Evolutionary conservation across 2,888 invertebrate species (phyloP), one percentile per base, ranked within the genome.

Genomic region (Lasioglossum zephyrum): DNA sequence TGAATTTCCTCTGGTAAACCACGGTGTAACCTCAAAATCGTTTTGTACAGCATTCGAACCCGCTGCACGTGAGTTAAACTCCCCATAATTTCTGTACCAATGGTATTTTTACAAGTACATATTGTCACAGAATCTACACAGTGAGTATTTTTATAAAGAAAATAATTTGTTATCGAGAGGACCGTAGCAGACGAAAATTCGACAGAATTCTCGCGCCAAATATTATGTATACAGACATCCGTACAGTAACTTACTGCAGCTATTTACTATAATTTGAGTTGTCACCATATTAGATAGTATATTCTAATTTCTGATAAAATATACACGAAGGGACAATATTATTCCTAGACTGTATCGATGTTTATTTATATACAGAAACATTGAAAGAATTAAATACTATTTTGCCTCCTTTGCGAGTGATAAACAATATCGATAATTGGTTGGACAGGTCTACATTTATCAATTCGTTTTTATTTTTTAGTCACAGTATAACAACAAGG

Each of bases 11-110:
- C 92, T 0, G 98, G 98, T 73, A 98, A 94, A 4, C 97, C 97
- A 84, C 97, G 96, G 93, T 98, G 98, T 44, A 98, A 96, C 85
- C 97, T 96, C 85, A 98, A 96, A 92, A 98, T 97, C 1, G 97
- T 96, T 95, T 98, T 98, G 94, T 98, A 98, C 13, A 98, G 95
- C 47, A 96, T 95, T 73, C 97, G 95, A 0, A 98, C 98, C 36
- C 97, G 96, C 81, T 96, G 96, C 2, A 96, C 95, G 92, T 98
- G 97, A 76, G 95, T 93, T 82, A 85, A 93, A 89, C 69, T 92
- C 92, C 82, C 82, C 93, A 94, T 94, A 82, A 75, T 90, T 87
- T 70, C 26, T 75, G 76, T 41, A 41, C 41, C 60, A n/a, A 6
- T 8, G 60, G 5, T 41, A 9, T 53, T 13, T 63, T 36, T 18